These are phyloP conservation scores for Agrenia bidenticulata DNA, from an alignment of 2,888 invertebrate species.

Conservation along the genomic window DNA sequence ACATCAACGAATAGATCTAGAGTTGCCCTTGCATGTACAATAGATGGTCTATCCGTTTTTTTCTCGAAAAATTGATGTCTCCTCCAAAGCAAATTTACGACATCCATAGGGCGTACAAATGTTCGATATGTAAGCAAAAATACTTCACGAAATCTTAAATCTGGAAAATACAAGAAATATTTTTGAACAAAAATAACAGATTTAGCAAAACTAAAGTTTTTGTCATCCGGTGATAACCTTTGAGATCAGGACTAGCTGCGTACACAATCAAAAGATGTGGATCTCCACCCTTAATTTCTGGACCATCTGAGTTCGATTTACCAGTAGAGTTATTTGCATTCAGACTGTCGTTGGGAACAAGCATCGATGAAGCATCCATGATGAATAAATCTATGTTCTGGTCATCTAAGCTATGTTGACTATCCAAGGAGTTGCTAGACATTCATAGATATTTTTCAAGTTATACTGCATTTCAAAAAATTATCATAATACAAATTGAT, in stretches of 20 bases:
- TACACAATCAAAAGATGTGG: slow-evolving; percentile 93
- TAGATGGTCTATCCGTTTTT: slow-evolving; percentile 44
- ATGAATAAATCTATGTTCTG: slow-evolving; percentile 43
- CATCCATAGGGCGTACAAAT: slow-evolving; percentile 82
- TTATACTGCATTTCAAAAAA: too few relatives aligned
- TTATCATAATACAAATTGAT: not conserved
- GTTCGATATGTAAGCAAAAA: slow-evolving; percentile 97
- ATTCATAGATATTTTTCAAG: not conserved
- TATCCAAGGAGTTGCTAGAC: slow-evolving; percentile 23
- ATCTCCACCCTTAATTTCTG: slow-evolving; percentile 82
- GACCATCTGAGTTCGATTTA: slow-evolving; percentile 65
- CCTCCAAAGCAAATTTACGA: slow-evolving; percentile 81
- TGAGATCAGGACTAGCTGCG: slow-evolving; percentile 91
- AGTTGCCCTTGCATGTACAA: slow-evolving; percentile 72
- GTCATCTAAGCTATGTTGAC: slow-evolving; percentile 39
- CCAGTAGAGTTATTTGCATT: slow-evolving; percentile 11
- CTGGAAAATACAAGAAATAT: slow-evolving; percentile 60
- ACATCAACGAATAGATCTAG: slow-evolving; percentile 91
- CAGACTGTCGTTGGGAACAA: slow-evolving; percentile 41
- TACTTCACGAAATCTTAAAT: slow-evolving; percentile 94
- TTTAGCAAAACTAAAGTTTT: not conserved
- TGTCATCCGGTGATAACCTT: slow-evolving; percentile 59
- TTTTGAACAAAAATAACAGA: too few relatives aligned
- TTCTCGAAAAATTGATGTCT: slow-evolving; percentile 69
- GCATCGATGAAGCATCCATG: slow-evolving; percentile 41